Conservation (phyloP, 2,113 vertebrate species). For the Myxocyprinus asiaticus region DNA sequence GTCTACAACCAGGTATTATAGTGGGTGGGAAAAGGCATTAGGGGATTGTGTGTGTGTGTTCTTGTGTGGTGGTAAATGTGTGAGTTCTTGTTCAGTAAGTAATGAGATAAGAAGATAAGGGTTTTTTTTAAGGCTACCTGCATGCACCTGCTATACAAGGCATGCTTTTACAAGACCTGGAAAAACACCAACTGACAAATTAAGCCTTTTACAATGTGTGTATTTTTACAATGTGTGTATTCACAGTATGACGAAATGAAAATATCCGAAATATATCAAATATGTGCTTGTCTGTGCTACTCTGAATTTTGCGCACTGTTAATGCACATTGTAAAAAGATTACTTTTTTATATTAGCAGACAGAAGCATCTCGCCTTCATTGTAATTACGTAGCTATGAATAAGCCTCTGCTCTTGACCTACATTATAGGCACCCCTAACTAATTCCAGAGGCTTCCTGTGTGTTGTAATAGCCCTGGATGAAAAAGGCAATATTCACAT, state of each 20-base stretch:
- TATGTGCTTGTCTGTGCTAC: background rate
- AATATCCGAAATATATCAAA: background rate
- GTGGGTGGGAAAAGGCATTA: background rate
- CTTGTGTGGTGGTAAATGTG: conserved; percentile 49
- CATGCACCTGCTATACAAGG: conserved; percentile 52
- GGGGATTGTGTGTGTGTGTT: background rate
- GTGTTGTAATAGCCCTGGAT: no score
- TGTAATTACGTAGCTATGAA: no score
- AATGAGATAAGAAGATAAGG: conserved; percentile 70
- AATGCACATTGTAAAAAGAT: no score
- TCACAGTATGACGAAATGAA: background rate
- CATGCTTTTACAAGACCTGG: conserved; percentile 17
- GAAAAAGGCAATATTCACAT: no score
- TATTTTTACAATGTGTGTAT: background rate
- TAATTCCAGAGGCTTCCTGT: no score
- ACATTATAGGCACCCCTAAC: no score
- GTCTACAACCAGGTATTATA: no score
- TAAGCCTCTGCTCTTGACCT: no score
- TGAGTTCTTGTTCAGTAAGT: no score
- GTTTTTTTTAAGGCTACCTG: conserved; percentile 66
- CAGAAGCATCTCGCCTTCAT: background rate
- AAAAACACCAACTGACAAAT: conserved; percentile 51
- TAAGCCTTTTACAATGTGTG: background rate
- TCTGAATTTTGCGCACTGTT: background rate
- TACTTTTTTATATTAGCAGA: no score